Evolutionary conservation across 2,888 invertebrate species (phyloP).

Genomic region (Panopea generosa): DNA sequence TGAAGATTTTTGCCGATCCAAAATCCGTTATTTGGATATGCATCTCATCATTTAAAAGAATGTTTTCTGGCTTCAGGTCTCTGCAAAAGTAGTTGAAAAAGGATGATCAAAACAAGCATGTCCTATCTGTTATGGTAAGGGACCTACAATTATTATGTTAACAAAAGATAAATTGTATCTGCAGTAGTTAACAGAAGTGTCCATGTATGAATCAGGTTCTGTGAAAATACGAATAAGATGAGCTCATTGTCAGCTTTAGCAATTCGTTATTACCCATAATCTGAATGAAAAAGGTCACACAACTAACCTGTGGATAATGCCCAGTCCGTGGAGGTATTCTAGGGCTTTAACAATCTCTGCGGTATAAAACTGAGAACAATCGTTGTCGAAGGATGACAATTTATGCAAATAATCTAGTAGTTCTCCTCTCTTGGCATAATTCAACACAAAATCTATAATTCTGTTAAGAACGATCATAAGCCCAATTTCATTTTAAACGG

Average conservation of each 20-base stretch:
- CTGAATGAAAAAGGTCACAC: too few species aligned
- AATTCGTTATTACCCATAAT: too few species aligned
- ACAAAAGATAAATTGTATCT: too few species aligned
- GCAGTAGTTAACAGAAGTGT: too few species aligned
- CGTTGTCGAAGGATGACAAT: constrained; percentile 93
- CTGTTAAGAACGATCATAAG: not conserved
- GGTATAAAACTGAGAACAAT: constrained; percentile 96
- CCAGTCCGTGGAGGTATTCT: constrained; percentile 94
- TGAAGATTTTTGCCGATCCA: constrained; percentile 95
- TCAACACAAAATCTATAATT: constrained; percentile 93
- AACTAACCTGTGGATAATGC: constrained; percentile 93
- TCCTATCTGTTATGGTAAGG: too few species aligned
- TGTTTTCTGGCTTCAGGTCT: constrained; percentile 99
- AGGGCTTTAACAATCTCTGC: constrained; percentile 97
- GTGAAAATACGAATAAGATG: too few species aligned
- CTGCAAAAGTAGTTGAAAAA: constrained; percentile 77
- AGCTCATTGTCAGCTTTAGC: too few species aligned
- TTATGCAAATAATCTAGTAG: constrained; percentile 95
- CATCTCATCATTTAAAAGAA: constrained; percentile 97
- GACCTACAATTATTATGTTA: too few species aligned
- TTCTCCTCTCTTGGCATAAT: constrained; percentile 98
- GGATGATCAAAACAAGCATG: not conserved
- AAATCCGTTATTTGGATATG: constrained; percentile 99
- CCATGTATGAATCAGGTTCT: too few species aligned
- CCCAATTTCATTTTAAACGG: too few species aligned